Evolutionary conservation across 2,888 invertebrate species (phyloP).

Genomic region (Acrobasis consociella): DNA sequence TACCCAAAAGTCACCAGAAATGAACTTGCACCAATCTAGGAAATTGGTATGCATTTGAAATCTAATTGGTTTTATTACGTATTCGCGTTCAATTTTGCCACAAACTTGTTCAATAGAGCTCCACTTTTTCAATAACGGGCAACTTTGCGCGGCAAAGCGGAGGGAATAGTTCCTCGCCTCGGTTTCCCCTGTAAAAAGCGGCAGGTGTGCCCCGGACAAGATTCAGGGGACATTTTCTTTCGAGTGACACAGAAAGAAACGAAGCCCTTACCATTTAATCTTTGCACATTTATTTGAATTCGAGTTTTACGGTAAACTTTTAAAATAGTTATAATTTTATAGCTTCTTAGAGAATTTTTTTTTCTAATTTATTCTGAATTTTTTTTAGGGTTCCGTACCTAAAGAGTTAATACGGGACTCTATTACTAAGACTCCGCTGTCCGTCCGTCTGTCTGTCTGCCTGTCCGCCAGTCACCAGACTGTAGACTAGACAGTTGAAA

Average conservation of each 20-base stretch:
- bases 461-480: too few relatives aligned
- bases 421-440: too few relatives aligned
- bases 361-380: too few relatives aligned
- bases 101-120: slow-evolving; percentile 18
- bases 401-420: too few relatives aligned
- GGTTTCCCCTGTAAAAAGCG: slow-evolving; percentile 35
- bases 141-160: slow-evolving; percentile 29
- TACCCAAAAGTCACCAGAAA: not conserved
- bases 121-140: slow-evolving; percentile 21
- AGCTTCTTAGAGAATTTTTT: too few relatives aligned
- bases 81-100: slow-evolving; percentile 11
- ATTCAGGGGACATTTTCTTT: slow-evolving; percentile 48
- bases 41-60: not conserved
- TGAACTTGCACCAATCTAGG: not conserved
- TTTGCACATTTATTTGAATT: too few relatives aligned
- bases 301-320: too few relatives aligned
- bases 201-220: slow-evolving; percentile 46
- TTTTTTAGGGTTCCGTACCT: too few relatives aligned
- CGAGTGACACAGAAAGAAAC: slow-evolving; percentile 44
- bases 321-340: too few relatives aligned
- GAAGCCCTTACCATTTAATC: slow-evolving; percentile 38
- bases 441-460: too few relatives aligned
- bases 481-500: too few relatives aligned
- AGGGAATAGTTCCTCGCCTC: slow-evolving; percentile 39
- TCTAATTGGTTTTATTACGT: slow-evolving; percentile 16